A percentile compares a stretch with the other conserved stretches of the same genome.
These are phyloP conservation scores for Mus pahari DNA, from an alignment of 2,113 vertebrate genomes.

Conservation along the genomic window DNA sequence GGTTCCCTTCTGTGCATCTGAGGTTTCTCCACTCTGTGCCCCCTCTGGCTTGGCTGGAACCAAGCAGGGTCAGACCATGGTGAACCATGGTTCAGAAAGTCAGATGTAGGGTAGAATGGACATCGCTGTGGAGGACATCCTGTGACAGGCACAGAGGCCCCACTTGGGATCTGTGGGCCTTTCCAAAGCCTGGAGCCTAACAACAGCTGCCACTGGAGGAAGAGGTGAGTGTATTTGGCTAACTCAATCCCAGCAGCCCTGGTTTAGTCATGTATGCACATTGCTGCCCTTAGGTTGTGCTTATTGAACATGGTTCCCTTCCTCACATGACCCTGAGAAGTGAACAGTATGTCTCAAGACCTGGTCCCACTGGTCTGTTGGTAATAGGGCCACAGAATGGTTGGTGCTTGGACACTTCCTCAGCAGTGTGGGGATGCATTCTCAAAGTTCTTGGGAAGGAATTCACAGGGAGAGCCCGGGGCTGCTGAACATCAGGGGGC, in stretches of 20 bases:
- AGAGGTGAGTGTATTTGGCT: fast-evolving
- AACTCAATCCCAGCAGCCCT: fast-evolving
- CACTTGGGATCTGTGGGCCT: background rate
- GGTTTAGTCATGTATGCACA: no score
- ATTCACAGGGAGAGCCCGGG: background rate
- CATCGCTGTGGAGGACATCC: background rate
- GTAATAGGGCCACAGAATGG: background rate
- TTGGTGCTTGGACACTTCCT: background rate
- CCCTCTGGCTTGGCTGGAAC: background rate
- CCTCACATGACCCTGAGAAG: no score
- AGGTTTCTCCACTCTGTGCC: background rate
- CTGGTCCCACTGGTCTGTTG: background rate
- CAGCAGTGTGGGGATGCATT: fast-evolving
- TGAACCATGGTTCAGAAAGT: fast-evolving
- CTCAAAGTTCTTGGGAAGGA: background rate
- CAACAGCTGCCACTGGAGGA: background rate
- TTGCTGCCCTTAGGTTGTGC: no score
- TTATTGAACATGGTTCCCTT: no score
- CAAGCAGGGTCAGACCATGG: no score
- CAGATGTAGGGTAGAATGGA: background rate
- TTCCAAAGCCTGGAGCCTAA: background rate
- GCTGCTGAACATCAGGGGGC: background rate
- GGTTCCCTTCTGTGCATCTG: no score
- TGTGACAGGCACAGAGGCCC: background rate
- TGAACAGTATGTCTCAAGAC: background rate